Evolutionary conservation across 2,113 vertebrate species (phyloP), one percentile per base, ranked within the genome.

Genomic region (Picathartes gymnocephalus): DNA sequence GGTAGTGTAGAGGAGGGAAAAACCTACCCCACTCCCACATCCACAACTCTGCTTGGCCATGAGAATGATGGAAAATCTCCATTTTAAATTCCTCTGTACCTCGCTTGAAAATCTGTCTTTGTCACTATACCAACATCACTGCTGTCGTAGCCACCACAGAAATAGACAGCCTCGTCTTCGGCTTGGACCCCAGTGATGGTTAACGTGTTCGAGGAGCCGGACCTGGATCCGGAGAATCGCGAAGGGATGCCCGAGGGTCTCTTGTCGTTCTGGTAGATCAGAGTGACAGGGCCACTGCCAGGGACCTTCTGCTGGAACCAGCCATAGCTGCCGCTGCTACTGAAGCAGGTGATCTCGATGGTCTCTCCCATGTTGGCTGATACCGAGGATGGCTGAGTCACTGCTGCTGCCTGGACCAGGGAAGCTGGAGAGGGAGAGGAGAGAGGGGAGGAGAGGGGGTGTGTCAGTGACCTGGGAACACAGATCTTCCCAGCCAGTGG

Each of bases 151-250:
- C 6, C 0, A n/a, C 19, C 65, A 74, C 87, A 96, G 76, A 40
- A 81, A 61, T 84, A 93, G 37, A 60, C 9, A 25, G 77, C 61
- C 57, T 93, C 45, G 0, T 96, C 92, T 20, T 94, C 18, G 1
- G 51, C 37, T 60, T 91, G 53, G 39, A 81, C 69, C 17, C 83
- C 83, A 40, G 48, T 15, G 53, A 95, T 94, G 60, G 62, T 93
- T 47, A 96, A 66, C 1, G 33, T 79, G 70, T 0, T 23, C 0
- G 19, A 27, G 39, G 39, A 3, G 24, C 60, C 19, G 0, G 77
- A 87, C 0, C 0, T 3, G 10, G 51, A 0, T 2, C 53, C 18
- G 1, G 85, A 91, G 31, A 33, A 65, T 65, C 5, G 3, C 5
- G 7, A 16, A 33, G 62, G 30, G 30, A 33, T 33, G 30, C 15